Conservation (phyloP, 1,140 invertebrate genomes). For the Pogonus chalceus region DNA sequence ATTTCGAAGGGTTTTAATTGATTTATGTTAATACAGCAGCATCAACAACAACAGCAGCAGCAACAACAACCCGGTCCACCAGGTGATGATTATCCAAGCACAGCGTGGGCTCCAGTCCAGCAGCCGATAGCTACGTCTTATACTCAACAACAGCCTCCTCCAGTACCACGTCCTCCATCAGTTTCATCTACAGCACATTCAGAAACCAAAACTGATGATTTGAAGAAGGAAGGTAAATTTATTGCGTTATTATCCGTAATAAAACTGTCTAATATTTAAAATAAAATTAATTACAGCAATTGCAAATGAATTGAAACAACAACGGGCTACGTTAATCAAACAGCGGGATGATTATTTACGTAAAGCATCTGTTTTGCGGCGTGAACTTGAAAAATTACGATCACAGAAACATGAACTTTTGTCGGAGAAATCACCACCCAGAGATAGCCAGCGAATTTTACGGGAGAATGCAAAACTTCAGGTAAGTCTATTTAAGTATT, state of each 20-base stretch:
- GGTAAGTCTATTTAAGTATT: slow-evolving; percentile 39
- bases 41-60: not conserved
- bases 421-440: slow-evolving; percentile 41
- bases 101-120: not conserved
- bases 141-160: not conserved
- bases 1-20: no score
- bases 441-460: slow-evolving; percentile 50
- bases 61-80: not conserved
- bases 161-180: not conserved
- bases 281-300: slow-evolving; percentile 44
- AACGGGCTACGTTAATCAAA: slow-evolving; percentile 62
- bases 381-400: slow-evolving; percentile 64
- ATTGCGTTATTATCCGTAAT: not conserved
- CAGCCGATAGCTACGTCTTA: not conserved
- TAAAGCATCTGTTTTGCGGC: slow-evolving; percentile 56
- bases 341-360: slow-evolving; percentile 68
- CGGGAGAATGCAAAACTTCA: slow-evolving; percentile 72
- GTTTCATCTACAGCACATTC: not conserved
- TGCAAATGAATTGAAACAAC: slow-evolving; percentile 67
- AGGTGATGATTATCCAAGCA: not conserved
- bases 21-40: no score
- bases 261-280: not conserved
- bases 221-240: slow-evolving; percentile 12
- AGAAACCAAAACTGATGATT: not conserved
- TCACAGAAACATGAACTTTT: slow-evolving; percentile 65